These are phyloP conservation scores for Lysandra coridon DNA, from an alignment of 2,888 invertebrate genomes.

Conservation along the genomic window DNA sequence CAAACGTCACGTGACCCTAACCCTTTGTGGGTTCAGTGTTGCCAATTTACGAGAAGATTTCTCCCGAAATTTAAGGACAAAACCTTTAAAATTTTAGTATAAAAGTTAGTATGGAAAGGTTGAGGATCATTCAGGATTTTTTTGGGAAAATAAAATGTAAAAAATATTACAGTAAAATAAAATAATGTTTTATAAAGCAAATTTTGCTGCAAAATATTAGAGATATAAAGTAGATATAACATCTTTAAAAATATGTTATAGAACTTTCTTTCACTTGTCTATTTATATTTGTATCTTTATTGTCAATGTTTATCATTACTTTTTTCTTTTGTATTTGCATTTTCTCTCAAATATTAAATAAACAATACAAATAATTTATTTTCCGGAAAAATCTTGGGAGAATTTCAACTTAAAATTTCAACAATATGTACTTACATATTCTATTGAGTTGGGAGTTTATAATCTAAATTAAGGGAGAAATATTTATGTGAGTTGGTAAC, in stretches of 20 bases:
- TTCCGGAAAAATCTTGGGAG: background rate
- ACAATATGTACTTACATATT: too few relatives aligned
- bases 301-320: too few relatives aligned
- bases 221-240: too few relatives aligned
- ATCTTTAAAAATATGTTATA: too few relatives aligned
- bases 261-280: too few relatives aligned
- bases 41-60: background rate
- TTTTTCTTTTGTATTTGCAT: too few relatives aligned
- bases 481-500: background rate
- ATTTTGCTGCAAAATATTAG: too few relatives aligned
- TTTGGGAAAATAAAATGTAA: background rate
- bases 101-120: background rate
- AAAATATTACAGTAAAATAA: too few relatives aligned
- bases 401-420: background rate
- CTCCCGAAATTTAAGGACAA: background rate
- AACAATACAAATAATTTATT: background rate
- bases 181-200: too few relatives aligned
- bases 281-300: background rate
- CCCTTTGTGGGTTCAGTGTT: constrained; percentile 11
- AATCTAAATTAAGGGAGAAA: background rate
- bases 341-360: background rate
- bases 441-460: background rate
- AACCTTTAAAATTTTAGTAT: background rate
- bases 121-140: background rate
- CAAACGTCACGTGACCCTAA: constrained; percentile 24